Evolutionary conservation across 2,113 vertebrate species (phyloP).

Genomic region (Oplegnathus fasciatus): DNA sequence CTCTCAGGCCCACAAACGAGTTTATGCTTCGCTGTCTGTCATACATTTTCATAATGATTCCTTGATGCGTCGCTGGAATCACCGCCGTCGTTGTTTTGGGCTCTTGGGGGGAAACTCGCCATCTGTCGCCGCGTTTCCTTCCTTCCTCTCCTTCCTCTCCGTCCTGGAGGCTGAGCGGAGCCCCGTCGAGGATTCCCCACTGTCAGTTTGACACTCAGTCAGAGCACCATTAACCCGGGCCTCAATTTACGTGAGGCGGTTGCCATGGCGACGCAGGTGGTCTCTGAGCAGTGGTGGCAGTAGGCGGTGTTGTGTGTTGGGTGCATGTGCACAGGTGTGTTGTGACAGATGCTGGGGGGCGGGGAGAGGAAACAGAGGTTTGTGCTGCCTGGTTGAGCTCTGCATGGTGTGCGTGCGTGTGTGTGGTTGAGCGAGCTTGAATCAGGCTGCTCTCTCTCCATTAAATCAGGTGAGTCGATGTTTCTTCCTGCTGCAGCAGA

Average conservation of each 20-base stretch:
- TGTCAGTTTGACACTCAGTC: constrained; percentile 39
- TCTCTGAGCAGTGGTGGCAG: not conserved
- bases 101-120: constrained; percentile 23
- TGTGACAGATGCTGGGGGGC: constrained; percentile 39
- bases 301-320: constrained; percentile 8
- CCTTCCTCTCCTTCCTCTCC: not conserved
- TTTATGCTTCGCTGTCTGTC: constrained; percentile 43
- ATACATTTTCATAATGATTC: constrained; percentile 60
- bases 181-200: constrained; percentile 45
- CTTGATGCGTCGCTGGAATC: constrained; percentile 43
- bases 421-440: not conserved
- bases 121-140: constrained; percentile 44
- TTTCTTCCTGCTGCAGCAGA: not conserved
- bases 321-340: constrained; percentile 49
- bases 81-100: constrained; percentile 3
- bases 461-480: constrained; percentile 14
- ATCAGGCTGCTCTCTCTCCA: not conserved
- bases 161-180: constrained; percentile 21
- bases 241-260: constrained; percentile 6
- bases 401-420: not conserved
- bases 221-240: constrained; percentile 41
- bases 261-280: constrained; percentile 40
- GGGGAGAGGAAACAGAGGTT: constrained; percentile 16
- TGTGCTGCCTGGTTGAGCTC: constrained; percentile 37
- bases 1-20: constrained; percentile 47